Evolutionary conservation across 2,113 vertebrate species (phyloP), one percentile per base, ranked within the genome.

Genomic region (Corythoichthys haematopterus): DNA sequence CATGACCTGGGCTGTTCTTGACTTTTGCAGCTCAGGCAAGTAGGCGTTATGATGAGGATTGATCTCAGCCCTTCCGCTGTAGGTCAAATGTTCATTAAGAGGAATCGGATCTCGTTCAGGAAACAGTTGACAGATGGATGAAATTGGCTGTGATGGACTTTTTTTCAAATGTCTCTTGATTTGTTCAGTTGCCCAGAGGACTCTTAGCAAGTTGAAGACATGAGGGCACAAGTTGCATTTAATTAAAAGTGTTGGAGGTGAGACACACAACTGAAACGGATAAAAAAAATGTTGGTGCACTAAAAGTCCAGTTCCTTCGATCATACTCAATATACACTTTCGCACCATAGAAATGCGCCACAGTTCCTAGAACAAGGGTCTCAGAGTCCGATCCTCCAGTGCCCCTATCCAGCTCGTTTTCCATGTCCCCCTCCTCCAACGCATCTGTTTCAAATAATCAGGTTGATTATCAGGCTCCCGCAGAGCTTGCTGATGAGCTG

Each of bases 41-140:
- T 59, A 58, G n/a, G 28, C 11, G 43, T 43, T 15, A 53, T 62
- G 59, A 65, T 45, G 33, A 65, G 51, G 58, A 75, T 60, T 53
- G 67, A 78, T 65, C 60, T 53, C n/a, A 62, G 46, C 16, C 47
- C 51, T 69, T 46, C 33, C 6, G 35, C 66, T 60, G 65, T 3
- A 14, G 66, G 64, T 70, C 45, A 72, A 55, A 72, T 14, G 43
- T 45, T 45, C 47, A 60, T 9, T 45, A 61, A 28, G 2, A 45
- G 40, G 36, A 67, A 68, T 40, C 38, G 7, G 46, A 48, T 68
- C 12, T 36, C 35, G 37, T 56, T n/a, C 4, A 9, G 36, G 36
- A 52, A 40, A 7, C 13, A 59, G 12, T 0, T 33, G 55, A 57
- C 16, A 6, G 40, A 47, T 11, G 13, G 40, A 16, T 33, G 1